These are phyloP conservation scores for Drepana arcuata DNA, from an alignment of 1,140 invertebrate species.

Conservation along the genomic window DNA sequence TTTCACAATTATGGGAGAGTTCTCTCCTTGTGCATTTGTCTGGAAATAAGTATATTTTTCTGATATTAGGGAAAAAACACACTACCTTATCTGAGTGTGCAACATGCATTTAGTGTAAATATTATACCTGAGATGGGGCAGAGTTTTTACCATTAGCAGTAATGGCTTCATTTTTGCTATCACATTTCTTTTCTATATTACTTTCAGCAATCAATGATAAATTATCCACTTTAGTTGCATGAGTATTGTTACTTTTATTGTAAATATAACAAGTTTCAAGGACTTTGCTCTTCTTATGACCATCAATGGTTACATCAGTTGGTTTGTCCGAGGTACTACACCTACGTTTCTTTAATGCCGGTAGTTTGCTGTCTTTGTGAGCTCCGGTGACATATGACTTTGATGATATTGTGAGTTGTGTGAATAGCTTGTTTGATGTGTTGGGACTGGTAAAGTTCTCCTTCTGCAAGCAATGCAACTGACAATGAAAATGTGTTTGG, in stretches of 20 bases:
- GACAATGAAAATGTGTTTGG: no score
- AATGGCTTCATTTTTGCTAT: slow-evolving; percentile 32
- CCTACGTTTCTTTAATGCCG: slow-evolving; percentile 52
- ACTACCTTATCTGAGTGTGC: no score
- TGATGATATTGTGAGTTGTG: slow-evolving; percentile 59
- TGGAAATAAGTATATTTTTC: no score
- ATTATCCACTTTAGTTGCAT: slow-evolving; percentile 35
- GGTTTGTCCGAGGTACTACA: slow-evolving; percentile 63
- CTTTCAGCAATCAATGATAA: slow-evolving; percentile 33
- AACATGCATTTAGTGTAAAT: no score
- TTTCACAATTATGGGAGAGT: slow-evolving; percentile 48
- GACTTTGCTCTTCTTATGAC: slow-evolving; percentile 46
- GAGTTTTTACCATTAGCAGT: slow-evolving; percentile 49
- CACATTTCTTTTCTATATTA: slow-evolving; percentile 45
- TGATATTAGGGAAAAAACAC: no score
- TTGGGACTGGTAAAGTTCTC: slow-evolving; percentile 49
- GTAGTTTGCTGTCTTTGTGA: slow-evolving; percentile 49
- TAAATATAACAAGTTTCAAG: slow-evolving; percentile 54
- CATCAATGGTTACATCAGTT: slow-evolving; percentile 39
- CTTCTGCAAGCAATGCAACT: slow-evolving; percentile 50
- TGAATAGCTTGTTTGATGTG: slow-evolving; percentile 58
- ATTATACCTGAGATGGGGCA: slow-evolving; percentile 28
- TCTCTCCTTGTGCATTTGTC: no score
- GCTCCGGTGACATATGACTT: slow-evolving; percentile 34
- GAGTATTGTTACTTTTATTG: slow-evolving; percentile 39